Evolutionary conservation across 2,888 invertebrate species (phyloP), one percentile per base, ranked within the genome.

Genomic region (Dione juno): DNA sequence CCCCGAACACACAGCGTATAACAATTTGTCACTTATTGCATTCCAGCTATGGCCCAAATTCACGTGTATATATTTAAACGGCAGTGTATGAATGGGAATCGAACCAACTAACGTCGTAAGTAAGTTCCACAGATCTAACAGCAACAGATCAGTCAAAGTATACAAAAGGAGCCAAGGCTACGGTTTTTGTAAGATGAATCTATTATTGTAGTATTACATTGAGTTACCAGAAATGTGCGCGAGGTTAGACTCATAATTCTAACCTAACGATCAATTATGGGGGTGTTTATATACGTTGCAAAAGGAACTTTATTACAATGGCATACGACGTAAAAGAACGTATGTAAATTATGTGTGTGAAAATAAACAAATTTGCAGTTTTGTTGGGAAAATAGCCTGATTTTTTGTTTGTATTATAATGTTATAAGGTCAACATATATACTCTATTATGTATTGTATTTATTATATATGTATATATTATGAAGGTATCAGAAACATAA

Each of bases 221-320:
- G 40, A 50, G 50, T 50, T 64, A 52, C 19, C 48, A 48, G 52
- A 50, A 64, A 64, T 52, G 64, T 52, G 14, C 37, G 9, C 64
- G 40, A 52, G 64, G 64, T 40, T 40, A 52, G 64, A 37, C 35
- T 50, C 64, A 64, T 64, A 52, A 64, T 52, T 64, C 64, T 64
- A 40, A 37, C 13, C 50, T 52, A 64, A 64, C 64, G 64, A 64
- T 64, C 64, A 64, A 64, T 64, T 64, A 64, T 63, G 52, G 40
- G 10, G 37, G 14, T 1, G 0, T 19, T 13, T 19, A n/a, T 50
- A 8, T 21, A 37, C 19, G 10, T 37, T 19, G 35, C 37, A 64
- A 50, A 64, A 64, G 9, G 14, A 37, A 64, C 52, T 10, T 40
- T 64, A 64, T 64, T 40, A 2, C 50, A 40, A 52, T 19, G 10